phyloP scores from a whole-genome alignment of 1,140 invertebrate genomes.

The Xylocopa sonorina region DNA sequence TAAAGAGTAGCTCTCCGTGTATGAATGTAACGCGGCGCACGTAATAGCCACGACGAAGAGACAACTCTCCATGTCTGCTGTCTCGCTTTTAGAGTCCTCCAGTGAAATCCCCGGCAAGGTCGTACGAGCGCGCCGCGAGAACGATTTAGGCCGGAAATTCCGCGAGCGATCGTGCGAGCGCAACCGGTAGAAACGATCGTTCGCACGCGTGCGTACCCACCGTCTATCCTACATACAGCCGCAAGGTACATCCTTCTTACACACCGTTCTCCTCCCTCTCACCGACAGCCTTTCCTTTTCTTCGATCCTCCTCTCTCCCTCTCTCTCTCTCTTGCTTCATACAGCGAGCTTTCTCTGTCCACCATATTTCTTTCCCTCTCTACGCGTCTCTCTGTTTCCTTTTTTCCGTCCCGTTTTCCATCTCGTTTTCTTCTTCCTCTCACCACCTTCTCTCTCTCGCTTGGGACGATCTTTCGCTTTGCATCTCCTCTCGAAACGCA shows the following conservation, averaged over 20 bases:
- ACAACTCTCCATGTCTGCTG: neutral
- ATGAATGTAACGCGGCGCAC: no score
- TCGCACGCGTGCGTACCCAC: slow-evolving; percentile 51
- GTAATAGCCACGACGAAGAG: neutral
- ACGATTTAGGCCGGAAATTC: slow-evolving; percentile 67
- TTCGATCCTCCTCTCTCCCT: neutral
- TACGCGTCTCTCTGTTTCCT: neutral
- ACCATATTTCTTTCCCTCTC: neutral
- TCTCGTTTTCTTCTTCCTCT: neutral
- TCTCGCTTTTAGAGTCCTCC: slow-evolving; percentile 60
- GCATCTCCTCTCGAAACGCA: slow-evolving; percentile 1
- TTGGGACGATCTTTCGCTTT: neutral
- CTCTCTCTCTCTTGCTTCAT: neutral
- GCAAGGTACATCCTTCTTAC: slow-evolving; percentile 20
- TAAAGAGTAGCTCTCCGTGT: no score
- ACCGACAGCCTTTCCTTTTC: slow-evolving; percentile 24
- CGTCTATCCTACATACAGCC: slow-evolving; percentile 14
- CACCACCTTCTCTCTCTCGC: neutral
- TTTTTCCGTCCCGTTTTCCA: no score
- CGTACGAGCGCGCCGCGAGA: slow-evolving; percentile 45
- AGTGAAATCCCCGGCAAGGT: slow-evolving; percentile 68
- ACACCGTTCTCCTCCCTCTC: neutral
- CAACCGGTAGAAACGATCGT: slow-evolving; percentile 38
- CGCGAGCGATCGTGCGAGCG: slow-evolving; percentile 61
- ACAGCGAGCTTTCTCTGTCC: neutral